Evolutionary conservation across 1,140 invertebrate species (phyloP), one percentile per base, ranked within the genome.

Genomic region (Drosophila aff.): DNA sequence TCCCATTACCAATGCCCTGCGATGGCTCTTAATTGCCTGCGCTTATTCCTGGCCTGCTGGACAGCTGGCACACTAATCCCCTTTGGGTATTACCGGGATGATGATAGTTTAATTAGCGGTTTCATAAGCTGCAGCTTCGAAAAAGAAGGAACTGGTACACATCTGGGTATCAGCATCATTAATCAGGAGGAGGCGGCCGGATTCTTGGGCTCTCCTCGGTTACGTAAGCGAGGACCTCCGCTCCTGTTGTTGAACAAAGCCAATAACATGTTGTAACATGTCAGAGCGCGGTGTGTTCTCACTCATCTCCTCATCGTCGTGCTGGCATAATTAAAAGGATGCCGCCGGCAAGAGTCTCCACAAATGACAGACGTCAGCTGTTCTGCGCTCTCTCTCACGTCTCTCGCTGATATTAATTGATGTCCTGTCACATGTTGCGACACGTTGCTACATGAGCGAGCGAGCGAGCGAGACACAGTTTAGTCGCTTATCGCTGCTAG

Each of bases 261-360:
- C 77, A 65, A 89, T 89, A 89, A 89, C 84, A 89, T 84, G 77
- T 53, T 66, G 67, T 71, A 74, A 80, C 15, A 65, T 66, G 77
- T 87, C 83, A 83, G 62, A 62, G 57, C 55, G 76, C 61, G 65
- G 76, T 79, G 23, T 73, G 52, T 79, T 49, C 72, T 53, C 80
- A 79, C 64, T 65, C 31, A 36, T 40, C 36, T 28, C 9, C 15
- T 41, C 31, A 40, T 41, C 10, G 4, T 52, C 11, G 8, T 28
- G 26, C 7, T 13, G 49, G 2, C 43, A 65, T 66, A 76, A 59
- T 72, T 59, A 60, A 73, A 72, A 73, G 67, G 69, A 73, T 73
- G 69, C 63, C 38, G 38, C 50, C 43, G 57, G 23, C 40, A 28
- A 31, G 49, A 47, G 49, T 46, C 49, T 69, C 65, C 65, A 18